Evolutionary conservation across 1,140 invertebrate species (phyloP), one percentile per base, ranked within the genome.

Genomic region (Hydropsyche tenuis): DNA sequence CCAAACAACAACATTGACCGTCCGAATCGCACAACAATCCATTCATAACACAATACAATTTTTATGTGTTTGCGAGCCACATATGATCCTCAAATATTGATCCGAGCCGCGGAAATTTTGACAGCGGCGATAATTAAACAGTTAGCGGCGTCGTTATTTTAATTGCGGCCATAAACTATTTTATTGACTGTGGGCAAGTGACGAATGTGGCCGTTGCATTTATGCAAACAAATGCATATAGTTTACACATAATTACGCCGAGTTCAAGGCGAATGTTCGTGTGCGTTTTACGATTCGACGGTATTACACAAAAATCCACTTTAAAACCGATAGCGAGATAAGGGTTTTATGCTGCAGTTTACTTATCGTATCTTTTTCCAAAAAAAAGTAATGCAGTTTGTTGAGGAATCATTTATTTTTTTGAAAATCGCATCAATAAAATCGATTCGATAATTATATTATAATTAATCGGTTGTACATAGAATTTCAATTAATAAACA

Each of bases 81-180:
- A 37, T 37, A 22, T 14, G 48, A 22, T 22, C 18, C 42, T n/a
- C 43, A 69, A 69, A 48, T 48, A 69, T 69, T 22, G 30, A 66
- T 2, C 25, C 30, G 64, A 18, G n/a, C 60, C 14, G 14, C 2
- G 6, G 4, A 66, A 45, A 66, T 66, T 66, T 30, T 66, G 16
- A 53, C 37, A 71, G 48, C 12, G 27, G 65, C 69, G 48, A 53
- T 69, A 64, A 75, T 75, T 46, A 69, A 75, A 69, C 65, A 14
- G 74, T 73, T 73, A 69, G 70, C 64, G 18, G 30, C 69, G 71
- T 75, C 74, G 74, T 75, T 75, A 73, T 70, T 69, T 75, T 75
- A 75, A 75, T 75, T 73, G 65, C 70, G 42, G 53, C 46, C 64
- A 64, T 75, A 75, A 75, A 75, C 63, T 56, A 60, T 53, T 68